Evolutionary conservation across 2,113 vertebrate species (phyloP), one percentile per base, ranked within the genome.

Genomic region (Poeciliopsis turrubarensis): DNA sequence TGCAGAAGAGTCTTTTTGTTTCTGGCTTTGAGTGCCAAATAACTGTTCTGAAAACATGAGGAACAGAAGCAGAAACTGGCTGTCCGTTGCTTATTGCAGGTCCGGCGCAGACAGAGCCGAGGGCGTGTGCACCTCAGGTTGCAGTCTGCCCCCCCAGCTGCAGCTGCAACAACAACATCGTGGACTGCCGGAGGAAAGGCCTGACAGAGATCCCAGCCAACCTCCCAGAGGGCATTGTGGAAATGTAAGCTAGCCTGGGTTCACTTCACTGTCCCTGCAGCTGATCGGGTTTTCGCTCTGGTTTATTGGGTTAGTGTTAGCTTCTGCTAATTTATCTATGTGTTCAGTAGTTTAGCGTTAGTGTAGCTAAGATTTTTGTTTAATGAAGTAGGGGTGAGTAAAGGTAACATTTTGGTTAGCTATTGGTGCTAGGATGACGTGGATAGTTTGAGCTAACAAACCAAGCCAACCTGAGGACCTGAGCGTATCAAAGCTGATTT

Each of bases 111-210:
- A 87, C 94, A 0, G 98, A 99, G 79, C 83, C 94, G 27, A 95
- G 94, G 0, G 92, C 96, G 0, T 99, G 98, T 89, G 95, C 92
- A 8, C 96, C 97, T 84, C 96, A 96, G 84, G 95, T 96, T 12
- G 92, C 97, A 29, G 93, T 96, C 30, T 99, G 98, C 82, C 98
- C 98, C 0, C 92, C 95, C 15, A 93, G 95, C 90, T 99, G 98
- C 91, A 97, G 95, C 85, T 99, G 98, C 89, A 99, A 98, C 91
- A 98, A 98, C 93, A 98, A 97, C 77, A 96, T 99, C 0, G 95
- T 99, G 91, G 98, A 99, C 91, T 99, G 98, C 89, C 94, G 98
- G 44, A 97, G 96, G 54, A 98, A 97, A 90, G 90, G 96, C 64
- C 89, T 99, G 26, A 96, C 94, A 0, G 97, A 99, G 91, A 97